Base-by-base conservation (phyloP, 2,888 invertebrate genomes). In the Zootermopsis nevadensis region DNA sequence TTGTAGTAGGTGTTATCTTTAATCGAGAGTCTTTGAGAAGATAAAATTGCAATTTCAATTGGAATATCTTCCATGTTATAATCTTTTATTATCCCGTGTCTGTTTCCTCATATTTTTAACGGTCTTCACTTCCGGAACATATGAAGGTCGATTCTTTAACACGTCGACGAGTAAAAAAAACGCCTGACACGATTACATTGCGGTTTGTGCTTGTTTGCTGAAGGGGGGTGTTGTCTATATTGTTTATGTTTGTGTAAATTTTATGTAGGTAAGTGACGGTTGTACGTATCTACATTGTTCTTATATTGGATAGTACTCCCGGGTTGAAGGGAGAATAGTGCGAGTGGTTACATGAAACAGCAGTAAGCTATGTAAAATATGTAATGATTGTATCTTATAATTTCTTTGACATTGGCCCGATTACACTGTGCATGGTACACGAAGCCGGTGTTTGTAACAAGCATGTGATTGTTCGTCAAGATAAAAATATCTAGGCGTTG, bases 71-170 rank as follows among this genome's bases (percentile, higher is more conserved):
- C 60, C 60, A 4, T n/a, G 12, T 12, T n/a, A 0, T 0, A 60
- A 27, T 8, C 6, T 10, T 15, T 27, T 60, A 0, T 7, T 60
- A 2, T 60, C 1, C 27, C 12, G 8, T n/a, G 10, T 60, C 27
- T 12, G 7, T 27, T 6, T 2, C 22, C 33, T 4, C 15, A 69
- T 69, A 33, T 33, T 27, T 33, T 33, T 38, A 74, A 38, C 35
- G 74, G 31, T 24, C 33, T 74, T 74, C 35, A 27, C 66, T 82
- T 82, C 82, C 82, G 82, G 82, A 82, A 82, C 72, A 82, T 8
- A 19, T 76, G 76, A 82, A 82, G 82, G 82, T 82, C 82, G 82
- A 60, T 82, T 81, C 53, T 8, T 33, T 81, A 74, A 82, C 82
- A 76, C 82, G 82, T 82, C 82, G 82, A 53, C 74, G 35, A 38